Evolutionary conservation across 2,113 vertebrate species (phyloP), one percentile per base, ranked within the genome.

Genomic region (Anguilla rostrata): DNA sequence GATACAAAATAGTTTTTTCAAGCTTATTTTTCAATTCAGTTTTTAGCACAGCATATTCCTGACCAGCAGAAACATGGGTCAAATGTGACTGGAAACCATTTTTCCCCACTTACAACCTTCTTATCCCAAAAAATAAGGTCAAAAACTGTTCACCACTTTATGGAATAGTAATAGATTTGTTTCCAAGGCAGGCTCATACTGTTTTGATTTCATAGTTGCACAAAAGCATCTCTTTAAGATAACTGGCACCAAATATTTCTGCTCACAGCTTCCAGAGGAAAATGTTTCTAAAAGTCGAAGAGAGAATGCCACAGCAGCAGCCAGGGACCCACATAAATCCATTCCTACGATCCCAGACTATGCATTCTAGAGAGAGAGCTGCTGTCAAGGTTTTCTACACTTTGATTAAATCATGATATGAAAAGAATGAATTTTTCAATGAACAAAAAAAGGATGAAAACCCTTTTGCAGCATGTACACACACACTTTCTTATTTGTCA

Each of bases 361-460:
- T 18, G 71, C 20, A 71, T 80, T 41, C 78, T 14, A 86, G 81
- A 78, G 22, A 39, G 18, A 63, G 82, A 26, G 83, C 40, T 20
- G 39, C 86, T 39, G 75, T 29, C 57, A 34, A 41, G 82, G 87
- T 85, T 85, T 43, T 85, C n/a, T 63, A 46, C 22, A 34, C 85
- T 87, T 81, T 83, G 75, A 88, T 87, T 85, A 81, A 86, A 87
- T 56, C 41, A 46, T 57, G 81, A 90, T 88, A 81, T 85, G 83
- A 83, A 53, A 83, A 82, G 49, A 83, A 60, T 57, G 56, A 81
- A 87, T 56, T 41, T 43, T 78, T 56, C 79, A 81, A 57, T 53
- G 20, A 43, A 34, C 20, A 75, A 63, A 20, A n/a, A 39, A 56
- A 39, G 46, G 53, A 0, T 41, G 49, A 80, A 86, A 87, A 86